Percentiles rank a stretch among this genome's conserved stretches.
Evolutionary conservation across 2,113 vertebrate genomes (phyloP).

Genomic region (Pelmatolapia mariae): DNA sequence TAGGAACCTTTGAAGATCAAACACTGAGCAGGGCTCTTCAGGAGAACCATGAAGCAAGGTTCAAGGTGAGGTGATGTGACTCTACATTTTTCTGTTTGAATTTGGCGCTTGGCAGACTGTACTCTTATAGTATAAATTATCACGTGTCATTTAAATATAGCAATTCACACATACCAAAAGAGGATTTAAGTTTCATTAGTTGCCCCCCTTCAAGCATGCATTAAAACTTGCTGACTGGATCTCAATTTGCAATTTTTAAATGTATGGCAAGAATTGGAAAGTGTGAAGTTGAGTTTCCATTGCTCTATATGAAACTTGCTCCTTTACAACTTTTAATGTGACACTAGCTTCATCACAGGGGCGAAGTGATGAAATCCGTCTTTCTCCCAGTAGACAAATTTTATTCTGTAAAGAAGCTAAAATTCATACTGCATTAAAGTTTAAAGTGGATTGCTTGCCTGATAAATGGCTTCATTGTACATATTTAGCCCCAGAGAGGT

Average conservation of each 20-base stretch:
- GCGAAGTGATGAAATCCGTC: background rate
- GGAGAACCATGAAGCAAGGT: background rate
- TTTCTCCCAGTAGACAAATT: background rate
- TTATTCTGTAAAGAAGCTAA: background rate
- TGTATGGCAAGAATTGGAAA: background rate
- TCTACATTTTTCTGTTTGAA: background rate
- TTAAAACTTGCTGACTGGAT: background rate
- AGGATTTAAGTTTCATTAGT: background rate
- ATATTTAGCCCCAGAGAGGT: background rate
- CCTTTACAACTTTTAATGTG: background rate
- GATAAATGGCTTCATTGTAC: background rate
- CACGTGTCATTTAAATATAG: background rate
- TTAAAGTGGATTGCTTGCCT: background rate
- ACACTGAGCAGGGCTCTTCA: constrained; percentile 10
- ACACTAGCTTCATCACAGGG: background rate
- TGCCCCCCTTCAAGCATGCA: no score
- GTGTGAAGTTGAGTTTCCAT: background rate
- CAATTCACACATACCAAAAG: background rate
- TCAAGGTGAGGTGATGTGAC: background rate
- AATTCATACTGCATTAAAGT: background rate
- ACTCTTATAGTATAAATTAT: background rate
- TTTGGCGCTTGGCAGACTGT: background rate
- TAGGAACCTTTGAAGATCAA: constrained; percentile 15
- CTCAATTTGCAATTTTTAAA: background rate
- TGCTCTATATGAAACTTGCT: background rate